Percentiles rank a stretch among this genome's conserved stretches.
phyloP scores from a whole-genome alignment of 2,113 vertebrate species.

The western clawed frog (Xenopus tropicalis) region DNA sequence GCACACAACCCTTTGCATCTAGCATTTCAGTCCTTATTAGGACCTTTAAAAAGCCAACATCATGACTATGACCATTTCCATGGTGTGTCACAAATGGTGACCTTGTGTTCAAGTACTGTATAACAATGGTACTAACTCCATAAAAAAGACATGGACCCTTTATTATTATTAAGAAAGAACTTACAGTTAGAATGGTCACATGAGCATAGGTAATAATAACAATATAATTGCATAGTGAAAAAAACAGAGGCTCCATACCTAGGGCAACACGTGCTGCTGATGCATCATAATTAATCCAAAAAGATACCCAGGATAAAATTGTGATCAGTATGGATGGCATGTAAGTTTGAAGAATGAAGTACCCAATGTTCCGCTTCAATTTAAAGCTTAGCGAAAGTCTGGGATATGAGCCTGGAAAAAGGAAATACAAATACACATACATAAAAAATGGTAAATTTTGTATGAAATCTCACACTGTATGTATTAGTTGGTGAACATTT shows the following conservation, averaged over 20 bases:
- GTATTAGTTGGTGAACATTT: no score
- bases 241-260: conserved; percentile 67
- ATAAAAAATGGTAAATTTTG: conserved; percentile 39
- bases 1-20: no score
- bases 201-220: no score
- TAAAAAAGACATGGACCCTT: no score
- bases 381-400: conserved; percentile 96
- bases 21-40: no score
- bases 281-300: conserved; percentile 98
- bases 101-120: no score
- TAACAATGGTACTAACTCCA: no score
- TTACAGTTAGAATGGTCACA: no score
- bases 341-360: conserved; percentile 98
- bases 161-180: no score
- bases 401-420: conserved; percentile 85
- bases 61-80: no score
- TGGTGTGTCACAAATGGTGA: no score
- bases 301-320: conserved; percentile 97
- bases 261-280: conserved; percentile 96
- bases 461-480: conserved; percentile 10
- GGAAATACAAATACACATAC: conserved; percentile 31
- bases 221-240: neutral
- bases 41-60: no score
- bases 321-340: conserved; percentile 98
- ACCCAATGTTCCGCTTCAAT: conserved; percentile 96